phyloP scores from a whole-genome alignment of 1,140 invertebrate genomes.

The Artemia franciscana region DNA sequence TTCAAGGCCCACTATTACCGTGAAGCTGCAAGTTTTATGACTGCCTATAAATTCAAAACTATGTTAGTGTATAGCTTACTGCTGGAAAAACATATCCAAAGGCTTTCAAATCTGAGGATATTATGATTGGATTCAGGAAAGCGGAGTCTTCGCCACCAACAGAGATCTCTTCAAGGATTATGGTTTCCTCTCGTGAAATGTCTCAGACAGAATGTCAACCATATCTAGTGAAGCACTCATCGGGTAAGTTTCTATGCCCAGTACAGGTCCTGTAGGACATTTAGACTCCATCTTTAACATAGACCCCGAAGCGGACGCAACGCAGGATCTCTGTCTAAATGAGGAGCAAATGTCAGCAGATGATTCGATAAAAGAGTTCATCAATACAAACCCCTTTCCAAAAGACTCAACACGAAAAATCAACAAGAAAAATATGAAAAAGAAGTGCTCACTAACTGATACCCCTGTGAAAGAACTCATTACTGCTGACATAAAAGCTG shows the following conservation, averaged over 20 bases:
- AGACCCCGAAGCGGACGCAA: no score
- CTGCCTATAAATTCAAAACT: constrained; percentile 22
- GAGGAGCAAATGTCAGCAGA: not conserved
- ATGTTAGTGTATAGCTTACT: constrained; percentile 26
- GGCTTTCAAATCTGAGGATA: constrained; percentile 21
- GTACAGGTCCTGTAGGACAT: no score
- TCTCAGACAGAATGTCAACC: not conserved
- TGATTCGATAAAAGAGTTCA: not conserved
- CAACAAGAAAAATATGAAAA: not conserved
- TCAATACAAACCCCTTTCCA: not conserved
- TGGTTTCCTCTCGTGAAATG: constrained; percentile 13
- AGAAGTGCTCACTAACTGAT: not conserved
- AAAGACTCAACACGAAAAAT: not conserved
- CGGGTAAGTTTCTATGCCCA: no score
- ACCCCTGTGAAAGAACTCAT: not conserved
- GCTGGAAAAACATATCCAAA: constrained; percentile 18
- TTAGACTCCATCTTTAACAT: no score
- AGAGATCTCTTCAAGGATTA: constrained; percentile 17
- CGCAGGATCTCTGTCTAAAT: not conserved
- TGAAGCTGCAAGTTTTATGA: constrained; percentile 26
- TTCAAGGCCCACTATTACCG: constrained; percentile 25
- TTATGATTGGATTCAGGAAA: constrained; percentile 21
- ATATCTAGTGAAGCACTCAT: not conserved
- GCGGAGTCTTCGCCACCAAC: constrained; percentile 21
- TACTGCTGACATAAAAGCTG: no score